Base-by-base conservation (phyloP, 1,140 invertebrate genomes). In the Zaprionus inermis region DNA sequence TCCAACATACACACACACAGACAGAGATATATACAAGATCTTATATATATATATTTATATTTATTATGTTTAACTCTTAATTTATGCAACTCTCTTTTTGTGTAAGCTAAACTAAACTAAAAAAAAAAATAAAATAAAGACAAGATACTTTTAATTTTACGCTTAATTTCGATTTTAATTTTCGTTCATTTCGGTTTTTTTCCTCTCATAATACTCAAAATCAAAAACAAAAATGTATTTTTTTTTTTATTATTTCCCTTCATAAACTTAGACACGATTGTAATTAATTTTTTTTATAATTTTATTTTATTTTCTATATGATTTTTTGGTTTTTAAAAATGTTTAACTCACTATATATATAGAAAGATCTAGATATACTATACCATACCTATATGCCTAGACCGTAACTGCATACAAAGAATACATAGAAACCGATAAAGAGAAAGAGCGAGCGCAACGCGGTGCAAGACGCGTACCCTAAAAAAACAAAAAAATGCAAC, bases 31-130 rank as follows among this genome's bases (percentile, higher is more conserved):
- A 56, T 32, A 66, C 56, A 60, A 12, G 38, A 61, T 61, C 44
- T 61, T 49, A 32, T 61, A 56, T 46, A 55, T 55, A 55, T 55
- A 55, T 51, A 34, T 52, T 38, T 59, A 72, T 80, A 76, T 81
- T 68, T 81, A 65, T 81, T 81, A 69, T 60, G 57, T 59, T 65
- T 85, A 81, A 72, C 74, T 78, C 49, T 63, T 65, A 72, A 72
- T 66, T 83, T 82, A 67, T 83, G n/a, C n/a, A 41, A 41, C n/a
- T 41, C 38, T 41, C 38, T 3, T 16, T 38, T 38, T 38, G 36
- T 38, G 36, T 38, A 79, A 81, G 76, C 46, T 52, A 38, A 38
- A 46, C 68, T 32, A 63, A 67, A 69, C 46, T 75, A 73, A 38
- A 5, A 36, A 36, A 36, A 36, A 36, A 52, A 64, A 70, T 36